Base-by-base conservation (phyloP, 2,113 vertebrate genomes). In the Dasyornis broadbenti region DNA sequence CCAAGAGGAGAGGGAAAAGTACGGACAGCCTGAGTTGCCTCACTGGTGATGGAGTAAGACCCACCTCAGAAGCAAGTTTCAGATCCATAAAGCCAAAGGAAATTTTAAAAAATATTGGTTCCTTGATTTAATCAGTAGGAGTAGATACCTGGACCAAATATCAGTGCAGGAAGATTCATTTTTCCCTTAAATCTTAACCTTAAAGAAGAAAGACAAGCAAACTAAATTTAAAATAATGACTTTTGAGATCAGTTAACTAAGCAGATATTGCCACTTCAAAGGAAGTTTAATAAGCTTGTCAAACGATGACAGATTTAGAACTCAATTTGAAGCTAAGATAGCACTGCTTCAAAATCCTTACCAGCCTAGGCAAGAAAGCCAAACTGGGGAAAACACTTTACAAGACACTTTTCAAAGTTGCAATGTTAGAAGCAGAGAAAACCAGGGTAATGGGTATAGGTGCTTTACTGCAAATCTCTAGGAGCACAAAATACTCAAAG, bases 251-350 rank as follows among this genome's bases (percentile, higher is more conserved):
- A 9, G 61, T 78, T 88, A 86, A 35, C 31, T 79, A 92, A 86
- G 82, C 33, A 88, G 68, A 73, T 70, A 83, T 37, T 86, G 73
- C 56, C 54, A 94, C 73, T 92, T 90, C 72, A 90, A 88, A 91
- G 61, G 24, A 79, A 82, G 42, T 49, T 66, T 84, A 96, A 85
- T 80, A 75, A 81, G 57, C 49, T 88, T 59, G 65, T 78, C 63
- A 94, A 90, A 92, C 3, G 64, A 71, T 6, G 11, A 81, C 28
- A 90, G 64, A 80, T 93, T 82, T 70, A 80, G 53, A 82, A 91
- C 73, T 72, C 52, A 87, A 27, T 76, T 59, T 90, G 44, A 76
- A 91, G 50, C 61, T 83, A 77, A 73, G 35, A 81, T 5, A 82
- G 64, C 28, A 83, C 22, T 31, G 22, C 71, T 92, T 82, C 59